Evolutionary conservation across 2,888 invertebrate genomes (phyloP), one percentile per base, ranked within the genome.

Genomic region (Serripes groenlandicus): DNA sequence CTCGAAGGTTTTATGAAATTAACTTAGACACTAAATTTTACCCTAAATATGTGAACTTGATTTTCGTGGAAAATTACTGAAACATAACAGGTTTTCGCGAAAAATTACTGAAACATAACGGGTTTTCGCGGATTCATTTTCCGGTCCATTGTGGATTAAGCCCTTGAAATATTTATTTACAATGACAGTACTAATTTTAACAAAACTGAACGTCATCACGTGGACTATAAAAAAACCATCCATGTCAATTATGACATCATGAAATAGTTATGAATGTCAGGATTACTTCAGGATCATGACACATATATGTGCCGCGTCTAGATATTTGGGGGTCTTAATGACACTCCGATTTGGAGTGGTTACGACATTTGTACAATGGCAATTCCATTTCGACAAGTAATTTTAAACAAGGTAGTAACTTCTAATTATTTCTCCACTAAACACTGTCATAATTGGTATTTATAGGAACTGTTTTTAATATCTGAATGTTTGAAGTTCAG

Each of bases 191-290:
- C 28, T 28, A 62, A n/a, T n/a, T n/a, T n/a, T n/a, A n/a, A n/a
- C n/a, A 62, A 62, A 62, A 34, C 21, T 62, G 62, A 62, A 34
- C n/a, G 62, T 62, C 62, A 62, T 34, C n/a, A 34, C 62, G 62
- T 62, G 34, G 21, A 62, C 7, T 34, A 32, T 3, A 11, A 32
- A 62, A 34, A 62, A 34, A n/a, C 34, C 62, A 62, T 0, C 11
- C 11, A 9, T 5, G 4, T 62, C n/a, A 34, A 34, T 62, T 62
- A 62, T 34, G 62, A 62, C 62, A 62, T 62, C 62, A 62, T 34
- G n/a, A 34, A n/a, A 34, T 35, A 34, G 34, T n/a, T 23, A 4
- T 62, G 32, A 5, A 32, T 34, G 34, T 62, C 62, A 62, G 34
- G 7, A 28, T 62, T 62, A 62, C 62, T 32, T 62, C 62, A 62